Conservation (phyloP, 2,888 invertebrate genomes). For the Maniola hyperantus region DNA sequence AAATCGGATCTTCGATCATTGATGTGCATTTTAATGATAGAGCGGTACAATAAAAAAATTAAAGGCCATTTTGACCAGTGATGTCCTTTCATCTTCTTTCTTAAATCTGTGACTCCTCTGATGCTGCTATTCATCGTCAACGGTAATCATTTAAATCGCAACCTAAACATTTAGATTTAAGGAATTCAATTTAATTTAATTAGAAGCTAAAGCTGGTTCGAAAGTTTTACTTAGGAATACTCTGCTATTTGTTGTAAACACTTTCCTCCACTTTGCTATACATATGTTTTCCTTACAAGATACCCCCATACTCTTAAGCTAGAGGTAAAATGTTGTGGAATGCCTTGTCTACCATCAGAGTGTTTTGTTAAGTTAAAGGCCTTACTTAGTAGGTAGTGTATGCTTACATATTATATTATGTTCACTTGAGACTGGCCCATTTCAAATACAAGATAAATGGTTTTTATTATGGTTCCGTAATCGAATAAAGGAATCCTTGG, state of each 20-base stretch:
- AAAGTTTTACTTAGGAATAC: conserved; percentile 13
- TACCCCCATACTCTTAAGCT: conserved; percentile 12
- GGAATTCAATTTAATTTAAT: too few species aligned
- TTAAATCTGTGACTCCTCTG: too few species aligned
- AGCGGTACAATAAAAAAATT: too few species aligned
- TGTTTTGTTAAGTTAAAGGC: conserved; percentile 33
- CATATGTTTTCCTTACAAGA: conserved; percentile 30
- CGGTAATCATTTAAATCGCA: too few species aligned
- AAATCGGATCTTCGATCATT: too few species aligned
- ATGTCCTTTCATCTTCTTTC: too few species aligned
- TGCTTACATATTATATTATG: neutral
- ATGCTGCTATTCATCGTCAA: too few species aligned
- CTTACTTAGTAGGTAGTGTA: neutral
- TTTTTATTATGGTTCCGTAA: neutral
- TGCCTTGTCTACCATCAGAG: conserved; percentile 22
- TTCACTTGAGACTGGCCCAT: neutral
- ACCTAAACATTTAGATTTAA: too few species aligned
- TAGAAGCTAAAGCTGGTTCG: too few species aligned
- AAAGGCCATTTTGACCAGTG: too few species aligned
- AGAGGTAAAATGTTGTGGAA: conserved; percentile 21
- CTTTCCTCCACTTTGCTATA: conserved; percentile 34
- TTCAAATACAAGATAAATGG: neutral
- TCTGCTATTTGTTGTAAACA: conserved; percentile 8
- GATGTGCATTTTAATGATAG: too few species aligned
- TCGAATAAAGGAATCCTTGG: neutral